Evolutionary conservation across 2,888 invertebrate genomes (phyloP).

Genomic region (Polia nebulosa): DNA sequence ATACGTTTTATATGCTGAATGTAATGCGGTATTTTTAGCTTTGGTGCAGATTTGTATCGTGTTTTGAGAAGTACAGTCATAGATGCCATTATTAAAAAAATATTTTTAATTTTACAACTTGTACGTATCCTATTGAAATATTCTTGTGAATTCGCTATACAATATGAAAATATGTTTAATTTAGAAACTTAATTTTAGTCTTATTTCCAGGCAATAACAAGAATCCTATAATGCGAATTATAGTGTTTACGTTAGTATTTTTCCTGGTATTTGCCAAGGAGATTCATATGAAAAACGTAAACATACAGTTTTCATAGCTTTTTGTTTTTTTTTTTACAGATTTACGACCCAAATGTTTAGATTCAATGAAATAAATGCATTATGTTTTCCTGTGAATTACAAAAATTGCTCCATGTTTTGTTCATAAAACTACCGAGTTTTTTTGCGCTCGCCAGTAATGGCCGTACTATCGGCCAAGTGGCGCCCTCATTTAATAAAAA

Average conservation of each 20-base stretch:
- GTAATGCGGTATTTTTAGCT: not conserved
- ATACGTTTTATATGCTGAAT: not conserved
- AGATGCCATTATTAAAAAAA: not conserved
- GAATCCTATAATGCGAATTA: slow-evolving; percentile 6
- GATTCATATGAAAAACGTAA: slow-evolving; percentile 17
- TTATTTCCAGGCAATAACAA: slow-evolving; percentile 1
- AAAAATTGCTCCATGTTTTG: not conserved
- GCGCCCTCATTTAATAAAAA: too few species aligned
- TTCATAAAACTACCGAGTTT: not conserved
- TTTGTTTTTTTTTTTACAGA: slow-evolving; percentile 28
- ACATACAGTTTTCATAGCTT: slow-evolving; percentile 9
- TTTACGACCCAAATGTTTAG: slow-evolving; percentile 9
- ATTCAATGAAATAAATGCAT: slow-evolving; percentile 5
- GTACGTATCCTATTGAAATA: not conserved
- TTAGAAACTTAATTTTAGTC: not conserved
- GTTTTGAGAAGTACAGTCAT: too few species aligned
- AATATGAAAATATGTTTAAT: not conserved
- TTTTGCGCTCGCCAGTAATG: not conserved
- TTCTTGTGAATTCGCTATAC: not conserved
- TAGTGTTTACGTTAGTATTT: slow-evolving; percentile 19
- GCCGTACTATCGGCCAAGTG: too few species aligned
- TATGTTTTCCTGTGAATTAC: not conserved
- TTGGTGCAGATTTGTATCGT: not conserved
- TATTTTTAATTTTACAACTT: not conserved
- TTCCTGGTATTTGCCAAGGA: slow-evolving; percentile 27